Evolutionary conservation across 2,888 invertebrate genomes (phyloP).

Genomic region (Oasisia sp.): DNA sequence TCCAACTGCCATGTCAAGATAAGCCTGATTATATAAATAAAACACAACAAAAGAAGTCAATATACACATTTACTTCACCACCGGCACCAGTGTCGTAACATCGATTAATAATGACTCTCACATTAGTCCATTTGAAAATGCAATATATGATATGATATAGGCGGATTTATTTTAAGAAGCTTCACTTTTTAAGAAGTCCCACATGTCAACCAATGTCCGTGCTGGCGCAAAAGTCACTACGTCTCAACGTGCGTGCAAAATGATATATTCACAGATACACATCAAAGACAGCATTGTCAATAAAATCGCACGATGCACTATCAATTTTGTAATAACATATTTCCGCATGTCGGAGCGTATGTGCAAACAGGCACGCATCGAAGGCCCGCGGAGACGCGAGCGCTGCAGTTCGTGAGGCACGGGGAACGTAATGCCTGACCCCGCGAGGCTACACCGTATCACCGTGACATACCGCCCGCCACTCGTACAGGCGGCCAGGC

Average conservation of each 20-base stretch:
- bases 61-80: no score
- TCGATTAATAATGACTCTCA: no score
- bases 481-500: background rate
- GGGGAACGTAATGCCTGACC: background rate
- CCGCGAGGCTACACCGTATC: background rate
- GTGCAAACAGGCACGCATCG: background rate
- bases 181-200: no score
- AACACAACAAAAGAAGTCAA: no score
- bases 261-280: background rate
- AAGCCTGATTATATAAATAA: no score
- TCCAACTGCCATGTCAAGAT: no score
- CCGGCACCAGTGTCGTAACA: no score
- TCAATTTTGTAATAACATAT: background rate
- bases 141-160: no score
- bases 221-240: no score
- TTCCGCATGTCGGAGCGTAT: background rate
- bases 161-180: no score
- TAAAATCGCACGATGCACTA: background rate
- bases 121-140: no score
- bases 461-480: background rate
- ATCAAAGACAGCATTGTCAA: background rate
- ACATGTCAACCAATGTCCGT: no score
- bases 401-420: background rate
- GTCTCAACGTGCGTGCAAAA: background rate
- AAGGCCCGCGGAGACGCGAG: background rate